Conservation (phyloP, 2,888 invertebrate species). For the Electrophaes corylata region DNA sequence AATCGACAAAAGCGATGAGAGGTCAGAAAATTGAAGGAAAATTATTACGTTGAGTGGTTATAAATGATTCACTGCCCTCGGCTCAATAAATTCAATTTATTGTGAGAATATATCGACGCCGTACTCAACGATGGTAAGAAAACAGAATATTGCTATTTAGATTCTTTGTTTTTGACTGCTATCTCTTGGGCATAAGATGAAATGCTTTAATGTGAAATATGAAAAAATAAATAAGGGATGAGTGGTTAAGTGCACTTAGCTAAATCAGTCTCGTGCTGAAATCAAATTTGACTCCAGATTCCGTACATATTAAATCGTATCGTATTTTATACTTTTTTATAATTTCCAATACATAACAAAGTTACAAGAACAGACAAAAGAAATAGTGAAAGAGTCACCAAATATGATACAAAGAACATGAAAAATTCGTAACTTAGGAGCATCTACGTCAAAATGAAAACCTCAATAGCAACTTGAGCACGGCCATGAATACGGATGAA, state of each 20-base stretch:
- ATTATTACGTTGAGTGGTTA: slow-evolving; percentile 27
- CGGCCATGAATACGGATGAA: slow-evolving; percentile 30
- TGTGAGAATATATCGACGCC: slow-evolving; percentile 17
- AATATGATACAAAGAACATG: too few species aligned
- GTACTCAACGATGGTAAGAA: slow-evolving; percentile 5
- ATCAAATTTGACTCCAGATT: too few species aligned
- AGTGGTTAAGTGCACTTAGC: too few species aligned
- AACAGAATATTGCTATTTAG: slow-evolving; percentile 7
- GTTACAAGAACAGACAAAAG: too few species aligned
- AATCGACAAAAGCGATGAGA: slow-evolving; percentile 29
- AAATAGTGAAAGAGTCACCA: too few species aligned
- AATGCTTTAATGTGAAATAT: not conserved
- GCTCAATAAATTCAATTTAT: slow-evolving; percentile 23
- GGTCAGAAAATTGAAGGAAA: slow-evolving; percentile 35
- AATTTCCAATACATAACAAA: too few species aligned
- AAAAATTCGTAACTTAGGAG: not conserved
- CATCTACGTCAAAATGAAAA: slow-evolving; percentile 1
- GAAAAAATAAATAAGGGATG: too few species aligned
- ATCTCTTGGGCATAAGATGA: not conserved
- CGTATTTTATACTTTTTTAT: too few species aligned
- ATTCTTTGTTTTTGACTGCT: not conserved
- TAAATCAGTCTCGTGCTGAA: too few species aligned
- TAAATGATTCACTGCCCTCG: slow-evolving; percentile 31
- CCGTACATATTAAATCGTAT: too few species aligned
- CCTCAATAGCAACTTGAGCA: slow-evolving; percentile 23